These are phyloP conservation scores for Sebastes cheni DNA, from an alignment of 2,797 vertebrate genomes.

Conservation along the genomic window DNA sequence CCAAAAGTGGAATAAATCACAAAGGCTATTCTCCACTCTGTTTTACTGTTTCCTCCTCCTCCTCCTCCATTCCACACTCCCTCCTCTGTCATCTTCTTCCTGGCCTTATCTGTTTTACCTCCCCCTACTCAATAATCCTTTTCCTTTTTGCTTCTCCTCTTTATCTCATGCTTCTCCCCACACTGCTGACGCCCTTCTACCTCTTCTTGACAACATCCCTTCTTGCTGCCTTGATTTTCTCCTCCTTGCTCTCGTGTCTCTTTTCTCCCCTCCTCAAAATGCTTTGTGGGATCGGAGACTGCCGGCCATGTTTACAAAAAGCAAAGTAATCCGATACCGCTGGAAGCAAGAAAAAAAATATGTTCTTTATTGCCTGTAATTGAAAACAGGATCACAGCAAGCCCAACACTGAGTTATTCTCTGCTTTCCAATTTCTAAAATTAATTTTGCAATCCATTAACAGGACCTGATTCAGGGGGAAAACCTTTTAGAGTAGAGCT, in stretches of 20 bases:
- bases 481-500: slow-evolving; percentile 11
- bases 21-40: slow-evolving; percentile 19
- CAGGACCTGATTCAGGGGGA: slow-evolving; percentile 1
- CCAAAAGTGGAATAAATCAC: slow-evolving; percentile 63
- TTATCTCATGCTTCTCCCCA: slow-evolving; percentile 10
- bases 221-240: background rate
- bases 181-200: background rate
- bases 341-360: slow-evolving; percentile 33
- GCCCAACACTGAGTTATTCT: slow-evolving; percentile 53
- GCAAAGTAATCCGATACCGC: slow-evolving; percentile 56
- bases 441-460: slow-evolving; percentile 32
- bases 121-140: slow-evolving; percentile 4
- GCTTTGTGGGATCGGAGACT: slow-evolving; percentile 39
- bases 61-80: slow-evolving; percentile 21
- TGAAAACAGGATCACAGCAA: slow-evolving; percentile 76
- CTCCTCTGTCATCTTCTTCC: slow-evolving; percentile 44
- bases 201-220: background rate
- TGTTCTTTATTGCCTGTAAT: slow-evolving; percentile 65
- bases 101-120: slow-evolving; percentile 43
- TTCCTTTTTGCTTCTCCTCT: slow-evolving; percentile 35
- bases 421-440: slow-evolving; percentile 45
- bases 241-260: slow-evolving; percentile 20
- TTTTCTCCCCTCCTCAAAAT: slow-evolving; percentile 26
- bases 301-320: slow-evolving; percentile 63
- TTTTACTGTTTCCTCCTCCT: background rate